Evolutionary conservation across 2,797 vertebrate species (phyloP).

Genomic region (Picus viridis): DNA sequence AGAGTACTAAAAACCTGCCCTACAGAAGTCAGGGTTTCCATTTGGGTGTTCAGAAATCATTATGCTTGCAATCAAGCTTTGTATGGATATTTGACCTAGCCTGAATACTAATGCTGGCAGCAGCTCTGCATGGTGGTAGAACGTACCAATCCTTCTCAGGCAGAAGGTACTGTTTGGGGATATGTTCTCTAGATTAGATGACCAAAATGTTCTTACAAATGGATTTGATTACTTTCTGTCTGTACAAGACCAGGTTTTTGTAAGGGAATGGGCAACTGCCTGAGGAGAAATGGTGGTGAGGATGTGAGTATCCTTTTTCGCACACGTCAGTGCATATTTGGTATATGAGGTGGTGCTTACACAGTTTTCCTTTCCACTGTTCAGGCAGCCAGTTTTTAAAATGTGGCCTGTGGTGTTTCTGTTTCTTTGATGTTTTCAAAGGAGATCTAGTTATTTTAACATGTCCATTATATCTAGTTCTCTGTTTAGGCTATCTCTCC

Average conservation of each 20-base stretch:
- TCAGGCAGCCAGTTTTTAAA: slow-evolving; percentile 44
- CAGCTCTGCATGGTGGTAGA: not conserved
- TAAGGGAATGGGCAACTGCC: slow-evolving; percentile 44
- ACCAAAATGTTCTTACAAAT: slow-evolving; percentile 28
- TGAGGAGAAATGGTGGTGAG: slow-evolving; percentile 38
- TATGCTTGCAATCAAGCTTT: not conserved
- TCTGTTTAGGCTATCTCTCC: slow-evolving; percentile 26
- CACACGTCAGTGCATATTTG: slow-evolving; percentile 66
- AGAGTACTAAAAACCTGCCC: not conserved
- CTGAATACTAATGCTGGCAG: not conserved
- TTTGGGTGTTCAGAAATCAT: slow-evolving; percentile 1
- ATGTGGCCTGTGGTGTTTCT: slow-evolving; percentile 48
- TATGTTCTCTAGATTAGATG: slow-evolving; percentile 47
- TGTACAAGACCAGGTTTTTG: slow-evolving; percentile 2
- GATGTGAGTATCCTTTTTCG: slow-evolving; percentile 36
- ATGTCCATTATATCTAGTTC: slow-evolving; percentile 24
- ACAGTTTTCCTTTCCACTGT: slow-evolving; percentile 50
- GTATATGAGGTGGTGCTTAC: slow-evolving; percentile 63
- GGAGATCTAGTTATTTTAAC: slow-evolving; percentile 39
- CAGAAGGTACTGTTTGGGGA: not conserved
- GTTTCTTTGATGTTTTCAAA: slow-evolving; percentile 58
- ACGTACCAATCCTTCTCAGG: not conserved
- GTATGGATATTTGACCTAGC: not conserved
- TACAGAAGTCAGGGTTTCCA: slow-evolving; percentile 35
- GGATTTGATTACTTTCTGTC: slow-evolving; percentile 53